Evolutionary conservation across 1,140 invertebrate genomes (phyloP).

Genomic region (Drosophila virilis): DNA sequence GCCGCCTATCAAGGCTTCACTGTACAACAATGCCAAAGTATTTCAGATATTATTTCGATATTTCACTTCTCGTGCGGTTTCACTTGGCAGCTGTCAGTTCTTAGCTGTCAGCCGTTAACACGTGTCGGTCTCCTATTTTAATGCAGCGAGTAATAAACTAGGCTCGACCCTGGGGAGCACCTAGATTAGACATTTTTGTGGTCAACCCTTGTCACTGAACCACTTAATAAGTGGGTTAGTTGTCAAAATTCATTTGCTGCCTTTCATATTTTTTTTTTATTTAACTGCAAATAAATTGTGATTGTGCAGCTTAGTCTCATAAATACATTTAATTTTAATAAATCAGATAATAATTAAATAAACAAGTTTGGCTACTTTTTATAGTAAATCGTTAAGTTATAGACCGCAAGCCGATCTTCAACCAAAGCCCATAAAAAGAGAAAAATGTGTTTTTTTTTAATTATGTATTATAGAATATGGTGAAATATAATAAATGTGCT

Average conservation of each 20-base stretch:
- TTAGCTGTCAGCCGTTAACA: slow-evolving; percentile 23
- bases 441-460: too few species aligned
- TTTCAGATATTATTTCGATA: slow-evolving; percentile 5
- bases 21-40: slow-evolving; percentile 12
- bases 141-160: slow-evolving; percentile 14
- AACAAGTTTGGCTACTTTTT: too few species aligned
- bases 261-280: slow-evolving; percentile 11
- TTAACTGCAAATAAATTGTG: background rate
- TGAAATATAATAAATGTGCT: too few species aligned
- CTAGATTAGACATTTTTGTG: slow-evolving; percentile 2
- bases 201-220: slow-evolving; percentile 29
- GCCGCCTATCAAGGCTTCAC: background rate
- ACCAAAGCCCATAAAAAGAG: too few species aligned
- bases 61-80: background rate
- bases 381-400: too few species aligned
- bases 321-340: background rate
- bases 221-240: slow-evolving; percentile 5
- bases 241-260: slow-evolving; percentile 19
- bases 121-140: slow-evolving; percentile 9
- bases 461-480: too few species aligned
- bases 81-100: slow-evolving; percentile 17
- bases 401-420: too few species aligned
- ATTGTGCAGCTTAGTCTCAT: background rate
- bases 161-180: background rate
- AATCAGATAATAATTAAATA: too few species aligned